Evolutionary conservation across 2,797 vertebrate genomes (phyloP).

Genomic region (Enteromius thamalakanensis): DNA sequence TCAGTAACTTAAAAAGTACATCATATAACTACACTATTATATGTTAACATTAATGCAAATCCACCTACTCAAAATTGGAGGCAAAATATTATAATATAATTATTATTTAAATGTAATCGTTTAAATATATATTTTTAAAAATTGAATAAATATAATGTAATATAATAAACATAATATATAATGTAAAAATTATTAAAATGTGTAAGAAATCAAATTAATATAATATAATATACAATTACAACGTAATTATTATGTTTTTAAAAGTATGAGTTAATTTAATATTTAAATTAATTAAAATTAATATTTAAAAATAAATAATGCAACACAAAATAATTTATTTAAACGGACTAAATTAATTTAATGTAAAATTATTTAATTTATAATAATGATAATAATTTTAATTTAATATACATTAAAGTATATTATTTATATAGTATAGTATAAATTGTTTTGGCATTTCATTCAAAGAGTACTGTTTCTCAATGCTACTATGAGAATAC

Average conservation of each 20-base stretch:
- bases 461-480: background rate
- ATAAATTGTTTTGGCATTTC: background rate
- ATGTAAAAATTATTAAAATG: background rate
- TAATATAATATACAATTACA: background rate
- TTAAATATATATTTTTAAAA: background rate
- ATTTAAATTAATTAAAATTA: background rate
- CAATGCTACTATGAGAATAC: background rate
- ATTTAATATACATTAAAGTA: no score
- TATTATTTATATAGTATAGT: no score
- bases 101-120: background rate
- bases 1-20: background rate
- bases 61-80: background rate
- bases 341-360: background rate
- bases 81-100: background rate
- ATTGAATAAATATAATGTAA: background rate
- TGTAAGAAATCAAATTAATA: background rate
- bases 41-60: constrained; percentile 5
- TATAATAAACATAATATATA: background rate
- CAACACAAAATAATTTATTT: background rate
- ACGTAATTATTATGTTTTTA: background rate
- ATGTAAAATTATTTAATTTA: background rate
- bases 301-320: background rate
- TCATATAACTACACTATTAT: background rate
- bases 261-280: background rate
- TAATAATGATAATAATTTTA: background rate